A percentile compares a stretch with the other conserved stretches of the same genome.
These are phyloP conservation scores for Nephotettix cincticeps DNA, from an alignment of 1,140 invertebrate species.

Conservation along the genomic window DNA sequence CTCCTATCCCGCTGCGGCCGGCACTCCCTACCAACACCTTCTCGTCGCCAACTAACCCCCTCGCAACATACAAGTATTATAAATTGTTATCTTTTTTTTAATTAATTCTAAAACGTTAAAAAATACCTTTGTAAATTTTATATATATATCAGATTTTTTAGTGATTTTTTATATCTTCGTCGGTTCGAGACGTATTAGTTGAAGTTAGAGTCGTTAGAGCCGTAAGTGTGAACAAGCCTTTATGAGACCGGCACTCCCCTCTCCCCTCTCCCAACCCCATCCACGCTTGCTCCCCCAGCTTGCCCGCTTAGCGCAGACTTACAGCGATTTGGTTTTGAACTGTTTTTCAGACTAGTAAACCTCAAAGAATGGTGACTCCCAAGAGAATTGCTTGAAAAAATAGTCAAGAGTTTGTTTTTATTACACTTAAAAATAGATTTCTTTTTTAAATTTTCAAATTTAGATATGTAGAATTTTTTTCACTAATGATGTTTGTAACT, in stretches of 20 bases:
- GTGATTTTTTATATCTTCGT: constrained; percentile 28
- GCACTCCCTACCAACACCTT: constrained; percentile 65
- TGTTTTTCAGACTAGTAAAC: too few relatives aligned
- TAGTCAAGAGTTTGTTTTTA: too few relatives aligned
- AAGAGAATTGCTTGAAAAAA: too few relatives aligned
- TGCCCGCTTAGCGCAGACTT: too few relatives aligned
- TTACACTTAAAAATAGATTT: too few relatives aligned
- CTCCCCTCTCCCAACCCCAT: background rate
- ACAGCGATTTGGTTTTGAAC: too few relatives aligned
- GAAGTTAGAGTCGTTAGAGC: background rate
- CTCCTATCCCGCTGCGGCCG: constrained; percentile 41
- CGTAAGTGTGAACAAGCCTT: constrained; percentile 13
- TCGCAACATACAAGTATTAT: constrained; percentile 29
- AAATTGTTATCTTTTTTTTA: constrained; percentile 20
- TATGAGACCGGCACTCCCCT: background rate
- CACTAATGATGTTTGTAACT: too few relatives aligned
- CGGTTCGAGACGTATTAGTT: constrained; percentile 3
- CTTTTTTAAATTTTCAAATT: too few relatives aligned
- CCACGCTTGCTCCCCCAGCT: background rate
- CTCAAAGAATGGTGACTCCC: too few relatives aligned
- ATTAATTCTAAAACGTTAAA: constrained; percentile 8
- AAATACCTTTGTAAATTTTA: constrained; percentile 21
- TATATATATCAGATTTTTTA: constrained; percentile 26
- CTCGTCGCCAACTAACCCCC: constrained; percentile 69
- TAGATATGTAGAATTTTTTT: too few relatives aligned